phyloP scores from a whole-genome alignment of 2,888 invertebrate genomes.

The Leptinotarsa haldemani region DNA sequence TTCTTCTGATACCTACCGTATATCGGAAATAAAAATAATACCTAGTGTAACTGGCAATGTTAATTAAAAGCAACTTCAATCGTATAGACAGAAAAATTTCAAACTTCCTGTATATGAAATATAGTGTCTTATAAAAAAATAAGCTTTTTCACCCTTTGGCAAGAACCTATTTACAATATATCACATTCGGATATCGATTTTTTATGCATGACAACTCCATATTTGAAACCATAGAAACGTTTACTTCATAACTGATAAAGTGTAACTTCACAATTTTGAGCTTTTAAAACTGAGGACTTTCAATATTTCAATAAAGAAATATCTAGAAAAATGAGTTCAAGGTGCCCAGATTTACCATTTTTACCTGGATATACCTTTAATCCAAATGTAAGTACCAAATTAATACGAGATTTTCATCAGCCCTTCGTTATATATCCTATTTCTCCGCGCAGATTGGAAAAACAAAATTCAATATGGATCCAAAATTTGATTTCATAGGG shows the following conservation, averaged over 20 bases:
- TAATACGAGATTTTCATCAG: background rate
- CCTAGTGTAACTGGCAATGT: no score
- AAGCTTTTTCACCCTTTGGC: no score
- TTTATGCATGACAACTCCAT: no score
- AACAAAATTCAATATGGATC: conserved; percentile 70
- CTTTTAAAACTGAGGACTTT: background rate
- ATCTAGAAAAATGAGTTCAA: conserved; percentile 56
- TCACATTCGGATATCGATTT: no score
- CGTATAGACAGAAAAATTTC: no score
- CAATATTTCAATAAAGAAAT: background rate
- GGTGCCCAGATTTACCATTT: conserved; percentile 77
- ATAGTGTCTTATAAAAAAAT: no score
- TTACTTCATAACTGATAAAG: conserved; percentile 6
- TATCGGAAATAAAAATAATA: no score
- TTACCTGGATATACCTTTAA: conserved; percentile 79
- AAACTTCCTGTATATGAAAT: no score
- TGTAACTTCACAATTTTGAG: conserved; percentile 1
- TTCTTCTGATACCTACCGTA: no score
- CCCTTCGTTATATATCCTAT: conserved; percentile 16
- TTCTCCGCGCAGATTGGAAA: conserved; percentile 70
- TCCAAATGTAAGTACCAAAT: conserved; percentile 70
- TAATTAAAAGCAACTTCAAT: no score
- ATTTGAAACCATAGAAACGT: conserved; percentile 3
- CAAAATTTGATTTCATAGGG: conserved; percentile 70
- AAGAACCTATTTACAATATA: no score